phyloP scores from a whole-genome alignment of 2,888 invertebrate species.

The Lingula anatina region DNA sequence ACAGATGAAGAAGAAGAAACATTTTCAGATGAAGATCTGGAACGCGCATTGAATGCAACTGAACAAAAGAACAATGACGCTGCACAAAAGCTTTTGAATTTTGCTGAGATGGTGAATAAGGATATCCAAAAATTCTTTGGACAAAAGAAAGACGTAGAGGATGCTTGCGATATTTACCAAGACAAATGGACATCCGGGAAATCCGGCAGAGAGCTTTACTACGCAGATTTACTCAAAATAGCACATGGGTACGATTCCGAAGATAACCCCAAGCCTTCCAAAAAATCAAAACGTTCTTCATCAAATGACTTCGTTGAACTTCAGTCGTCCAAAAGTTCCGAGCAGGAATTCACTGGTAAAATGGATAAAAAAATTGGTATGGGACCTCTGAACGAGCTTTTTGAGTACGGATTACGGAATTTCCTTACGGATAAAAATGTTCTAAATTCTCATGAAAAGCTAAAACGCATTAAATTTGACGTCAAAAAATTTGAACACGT shows the following conservation, averaged over 20 bases:
- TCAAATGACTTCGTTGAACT: too few relatives aligned
- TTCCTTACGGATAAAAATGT: constrained; percentile 18
- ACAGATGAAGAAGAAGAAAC: not conserved
- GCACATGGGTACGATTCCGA: constrained; percentile 35
- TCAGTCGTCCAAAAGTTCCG: too few relatives aligned
- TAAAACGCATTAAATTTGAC: constrained; percentile 22
- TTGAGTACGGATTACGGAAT: constrained; percentile 32
- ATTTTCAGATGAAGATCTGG: not conserved
- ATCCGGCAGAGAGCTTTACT: constrained; percentile 48
- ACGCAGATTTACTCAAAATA: constrained; percentile 42
- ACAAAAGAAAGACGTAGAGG: constrained; percentile 38
- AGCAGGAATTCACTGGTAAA: constrained; percentile 25
- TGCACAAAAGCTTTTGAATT: constrained; percentile 31
- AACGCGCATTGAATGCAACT: too few relatives aligned
- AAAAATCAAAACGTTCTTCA: constrained; percentile 20
- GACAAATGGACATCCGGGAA: constrained; percentile 43
- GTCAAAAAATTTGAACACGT: constrained; percentile 17
- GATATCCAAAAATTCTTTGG: constrained; percentile 46
- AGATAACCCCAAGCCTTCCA: constrained; percentile 1
- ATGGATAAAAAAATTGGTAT: constrained; percentile 31
- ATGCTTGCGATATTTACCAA: constrained; percentile 47
- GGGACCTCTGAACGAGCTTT: constrained; percentile 45
- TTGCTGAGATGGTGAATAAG: constrained; percentile 34
- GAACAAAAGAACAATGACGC: constrained; percentile 16
- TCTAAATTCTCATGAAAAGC: constrained; percentile 17